Percentiles rank a stretch among this genome's conserved stretches.
phyloP scores from a whole-genome alignment of 1,140 invertebrate genomes.

The Zaprionus tsacasi region DNA sequence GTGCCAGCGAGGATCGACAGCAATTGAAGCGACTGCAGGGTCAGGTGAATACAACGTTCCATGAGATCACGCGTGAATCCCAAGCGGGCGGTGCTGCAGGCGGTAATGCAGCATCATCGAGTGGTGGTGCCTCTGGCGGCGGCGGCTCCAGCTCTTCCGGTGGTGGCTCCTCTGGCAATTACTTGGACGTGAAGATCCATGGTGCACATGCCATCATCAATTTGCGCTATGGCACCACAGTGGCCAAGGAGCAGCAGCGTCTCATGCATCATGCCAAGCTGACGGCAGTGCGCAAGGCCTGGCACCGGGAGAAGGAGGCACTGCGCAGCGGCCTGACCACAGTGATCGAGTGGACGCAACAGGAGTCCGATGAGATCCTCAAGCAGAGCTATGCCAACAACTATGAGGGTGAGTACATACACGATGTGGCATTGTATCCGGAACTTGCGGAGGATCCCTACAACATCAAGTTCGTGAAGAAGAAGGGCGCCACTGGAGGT shows the following conservation, averaged over 20 bases:
- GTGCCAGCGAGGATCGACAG: slow-evolving; percentile 93
- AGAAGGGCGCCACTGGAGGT: slow-evolving; percentile 85
- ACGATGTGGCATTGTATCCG: slow-evolving; percentile 94
- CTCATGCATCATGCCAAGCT: slow-evolving; percentile 94
- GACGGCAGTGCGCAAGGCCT: slow-evolving; percentile 94
- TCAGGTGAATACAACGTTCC: slow-evolving; percentile 96
- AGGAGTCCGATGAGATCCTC: slow-evolving; percentile 94
- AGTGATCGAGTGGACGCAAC: slow-evolving; percentile 89
- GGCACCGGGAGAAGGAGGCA: slow-evolving; percentile 94
- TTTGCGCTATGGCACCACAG: slow-evolving; percentile 94
- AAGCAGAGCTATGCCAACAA: slow-evolving; percentile 92
- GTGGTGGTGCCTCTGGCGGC: background rate
- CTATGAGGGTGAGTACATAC: slow-evolving; percentile 96
- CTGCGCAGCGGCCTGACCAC: slow-evolving; percentile 91
- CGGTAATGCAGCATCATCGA: background rate
- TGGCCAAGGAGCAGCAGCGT: slow-evolving; percentile 94
- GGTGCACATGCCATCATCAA: slow-evolving; percentile 92
- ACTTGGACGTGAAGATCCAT: slow-evolving; percentile 94
- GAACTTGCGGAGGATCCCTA: slow-evolving; percentile 97
- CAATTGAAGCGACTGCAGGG: slow-evolving; percentile 94
- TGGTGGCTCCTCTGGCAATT: slow-evolving; percentile 79
- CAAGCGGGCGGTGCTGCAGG: slow-evolving; percentile 13
- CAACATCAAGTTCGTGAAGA: slow-evolving; percentile 95
- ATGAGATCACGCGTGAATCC: slow-evolving; percentile 90
- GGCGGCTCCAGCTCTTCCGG: background rate